Conservation (phyloP, 2,797 vertebrate genomes). For the Dryobates pubescens region DNA sequence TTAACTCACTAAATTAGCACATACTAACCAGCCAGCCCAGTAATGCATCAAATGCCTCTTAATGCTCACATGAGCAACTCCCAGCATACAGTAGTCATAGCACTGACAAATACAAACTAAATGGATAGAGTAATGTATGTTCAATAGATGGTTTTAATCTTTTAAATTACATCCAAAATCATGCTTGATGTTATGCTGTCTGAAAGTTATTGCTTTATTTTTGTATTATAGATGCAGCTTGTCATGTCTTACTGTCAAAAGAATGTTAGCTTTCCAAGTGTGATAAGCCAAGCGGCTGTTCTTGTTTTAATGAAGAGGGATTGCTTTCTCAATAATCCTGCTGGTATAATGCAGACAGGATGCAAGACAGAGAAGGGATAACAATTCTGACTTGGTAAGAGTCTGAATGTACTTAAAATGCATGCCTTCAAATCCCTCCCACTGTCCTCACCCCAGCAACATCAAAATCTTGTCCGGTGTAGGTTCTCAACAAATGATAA, state of each 20-base stretch:
- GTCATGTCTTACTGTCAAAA: not conserved
- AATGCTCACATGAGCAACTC: not conserved
- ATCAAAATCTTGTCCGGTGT: not conserved
- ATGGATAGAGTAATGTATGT: not conserved
- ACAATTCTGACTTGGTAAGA: constrained; percentile 18
- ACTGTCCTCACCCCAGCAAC: constrained; percentile 43
- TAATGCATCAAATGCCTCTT: not conserved
- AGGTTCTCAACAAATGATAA: not conserved
- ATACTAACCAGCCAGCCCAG: not conserved
- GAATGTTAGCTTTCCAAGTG: not conserved
- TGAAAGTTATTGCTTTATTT: not conserved
- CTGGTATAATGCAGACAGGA: constrained; percentile 32
- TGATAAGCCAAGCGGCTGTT: not conserved
- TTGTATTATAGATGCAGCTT: not conserved
- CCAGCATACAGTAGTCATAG: not conserved
- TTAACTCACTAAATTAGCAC: not conserved
- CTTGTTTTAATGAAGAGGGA: not conserved
- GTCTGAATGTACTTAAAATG: constrained; percentile 9
- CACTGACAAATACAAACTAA: not conserved
- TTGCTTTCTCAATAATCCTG: constrained; percentile 3
- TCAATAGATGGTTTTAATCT: not conserved
- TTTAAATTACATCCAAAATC: not conserved
- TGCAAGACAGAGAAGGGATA: constrained; percentile 59
- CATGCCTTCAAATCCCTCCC: constrained; percentile 51
- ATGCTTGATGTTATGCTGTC: not conserved